Base-by-base conservation (phyloP, 92 coral and sea anemone species). In the Epizoanthus stellaris region DNA sequence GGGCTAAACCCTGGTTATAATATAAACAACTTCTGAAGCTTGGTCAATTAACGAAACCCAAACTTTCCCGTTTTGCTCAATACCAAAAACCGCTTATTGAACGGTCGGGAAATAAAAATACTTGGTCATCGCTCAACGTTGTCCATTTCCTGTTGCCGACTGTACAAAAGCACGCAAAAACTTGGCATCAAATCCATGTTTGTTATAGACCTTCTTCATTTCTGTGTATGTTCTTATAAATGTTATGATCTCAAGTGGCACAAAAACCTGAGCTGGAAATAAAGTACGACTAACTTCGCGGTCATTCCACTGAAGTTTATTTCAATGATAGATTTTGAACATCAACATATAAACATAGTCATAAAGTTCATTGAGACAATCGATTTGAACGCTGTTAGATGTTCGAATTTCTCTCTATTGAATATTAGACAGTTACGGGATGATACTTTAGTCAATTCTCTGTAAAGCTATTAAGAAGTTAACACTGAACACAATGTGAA, bases 261-360 rank as follows among this genome's bases (percentile, higher is more conserved):
- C 23, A 20, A 39, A 21, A 63, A 20, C 13, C 59, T 21, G 14
- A 62, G 20, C 60, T 13, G 25, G 40, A 43, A 39, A 63, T 60
- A 79, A 63, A n/a, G 70, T 10, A 79, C 43, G 61, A 21, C 60
- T 49, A 62, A 9, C 56, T 52, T 52, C 30, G 49, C 61, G 45
- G 72, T 43, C 23, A 79, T 17, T 77, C 40, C 14, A 52, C 56
- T 43, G 45, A n/a, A 23, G 54, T 39, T 59, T 30, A 43, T 53
- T 23, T 73, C 34, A 13, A 59, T 79, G 71, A 64, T 17, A 59
- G 82, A 58, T 76, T 58, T 39, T 20, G 49, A 79, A 62, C 58
- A 63, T 62, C 47, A 79, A 79, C 60, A 79, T 42, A 16, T 79
- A 79, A 79, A 79, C n/a, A n/a, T n/a, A n/a, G n/a, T n/a, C 72